Evolutionary conservation across 2,797 vertebrate species (phyloP), one percentile per base, ranked within the genome.

Genomic region (Coregonus ussuriensis): DNA sequence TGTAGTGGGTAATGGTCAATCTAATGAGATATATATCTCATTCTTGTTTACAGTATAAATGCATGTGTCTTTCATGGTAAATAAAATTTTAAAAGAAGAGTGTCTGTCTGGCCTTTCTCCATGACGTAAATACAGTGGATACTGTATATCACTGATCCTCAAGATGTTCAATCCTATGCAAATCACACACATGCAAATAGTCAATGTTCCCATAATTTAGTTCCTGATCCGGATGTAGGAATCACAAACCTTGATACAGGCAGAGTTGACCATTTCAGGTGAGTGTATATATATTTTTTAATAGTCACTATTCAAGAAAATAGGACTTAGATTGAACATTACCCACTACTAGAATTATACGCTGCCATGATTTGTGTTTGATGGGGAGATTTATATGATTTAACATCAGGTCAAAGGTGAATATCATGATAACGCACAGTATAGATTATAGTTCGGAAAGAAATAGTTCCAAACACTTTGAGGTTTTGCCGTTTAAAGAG

Each of bases 181-280:
- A 82, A 85, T 31, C 31, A 74, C 47, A 66, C 16, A 41, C 7
- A 74, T 74, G 75, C 53, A 83, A 79, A 79, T 78, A 9, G 68
- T 13, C 0, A n/a, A 14, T 14, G 2, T 59, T 15, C 67, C 13
- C 41, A 47, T 21, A 52, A 69, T 70, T 3, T 3, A 41, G 35
- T 31, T 33, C 35, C 13, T 29, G 63, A 7, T 72, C 15, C 3
- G 1, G 2, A 18, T 5, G 35, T 47, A 1, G 2, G 13, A 13
- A 16, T 14, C 65, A 74, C 31, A 6, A 66, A 29, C 4, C 3
- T 3, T 15, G 62, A 6, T 67, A 14, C 1, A 65, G 6, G 1
- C n/a, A 68, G 71, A 75, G 7, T 25, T 14, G 6, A 25, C 62
- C 35, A 47, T 15, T 66, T 69, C 33, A 75, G 75, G 67, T 81